Conservation (phyloP, 1,140 invertebrate species). For the Zaprionus davidi region DNA sequence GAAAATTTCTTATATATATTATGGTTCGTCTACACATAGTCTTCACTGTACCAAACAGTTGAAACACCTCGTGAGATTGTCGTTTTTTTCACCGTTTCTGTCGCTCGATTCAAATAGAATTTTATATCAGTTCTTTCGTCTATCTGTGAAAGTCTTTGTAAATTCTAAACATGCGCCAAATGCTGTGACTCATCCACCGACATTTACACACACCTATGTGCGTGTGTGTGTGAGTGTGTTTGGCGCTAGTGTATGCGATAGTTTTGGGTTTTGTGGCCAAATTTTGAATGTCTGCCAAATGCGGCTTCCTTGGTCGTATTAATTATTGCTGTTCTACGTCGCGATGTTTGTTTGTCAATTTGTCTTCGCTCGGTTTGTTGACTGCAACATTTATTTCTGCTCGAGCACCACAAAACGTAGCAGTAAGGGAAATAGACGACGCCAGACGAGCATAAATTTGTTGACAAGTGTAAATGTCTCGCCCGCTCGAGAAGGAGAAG, state of each 20-base stretch:
- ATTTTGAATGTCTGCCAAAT: slow-evolving; percentile 80
- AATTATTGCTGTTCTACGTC: slow-evolving; percentile 81
- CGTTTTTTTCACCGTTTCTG: slow-evolving; percentile 14
- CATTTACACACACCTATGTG: slow-evolving; percentile 27
- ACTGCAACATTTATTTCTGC: slow-evolving; percentile 70
- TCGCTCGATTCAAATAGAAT: slow-evolving; percentile 63
- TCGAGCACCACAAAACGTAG: slow-evolving; percentile 25
- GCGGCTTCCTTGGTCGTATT: slow-evolving; percentile 81
- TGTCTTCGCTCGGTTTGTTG: slow-evolving; percentile 79
- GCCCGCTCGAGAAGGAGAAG: background rate
- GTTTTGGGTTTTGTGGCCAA: slow-evolving; percentile 56
- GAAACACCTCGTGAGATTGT: slow-evolving; percentile 24
- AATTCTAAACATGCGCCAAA: slow-evolving; percentile 81
- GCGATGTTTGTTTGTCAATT: slow-evolving; percentile 82
- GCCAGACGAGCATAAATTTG: slow-evolving; percentile 63
- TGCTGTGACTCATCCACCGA: slow-evolving; percentile 67
- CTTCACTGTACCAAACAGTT: slow-evolving; percentile 26
- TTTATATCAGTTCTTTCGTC: slow-evolving; percentile 54
- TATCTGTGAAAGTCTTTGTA: slow-evolving; percentile 61
- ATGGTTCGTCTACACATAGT: background rate
- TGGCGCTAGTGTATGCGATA: slow-evolving; percentile 36
- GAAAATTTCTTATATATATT: background rate
- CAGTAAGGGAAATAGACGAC: background rate
- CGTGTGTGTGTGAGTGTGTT: slow-evolving; percentile 18
- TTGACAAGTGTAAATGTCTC: slow-evolving; percentile 77